phyloP scores from a whole-genome alignment of 1,140 invertebrate species.

The Leptinotarsa texana region DNA sequence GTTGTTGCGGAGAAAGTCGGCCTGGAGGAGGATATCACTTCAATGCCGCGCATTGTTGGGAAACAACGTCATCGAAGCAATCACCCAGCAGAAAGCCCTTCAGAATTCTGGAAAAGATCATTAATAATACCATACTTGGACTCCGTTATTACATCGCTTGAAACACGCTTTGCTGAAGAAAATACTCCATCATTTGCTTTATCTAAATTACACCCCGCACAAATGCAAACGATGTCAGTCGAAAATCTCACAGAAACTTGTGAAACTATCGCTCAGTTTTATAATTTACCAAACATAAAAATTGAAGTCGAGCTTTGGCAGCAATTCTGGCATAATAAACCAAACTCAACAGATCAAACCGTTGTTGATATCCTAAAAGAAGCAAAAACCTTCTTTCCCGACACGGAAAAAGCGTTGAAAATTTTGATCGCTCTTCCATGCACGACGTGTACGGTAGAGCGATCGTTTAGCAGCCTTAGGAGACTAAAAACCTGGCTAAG shows the following conservation, averaged over 20 bases:
- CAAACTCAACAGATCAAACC: slow-evolving; percentile 13
- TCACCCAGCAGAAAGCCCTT: slow-evolving; percentile 46
- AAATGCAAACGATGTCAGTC: slow-evolving; percentile 26
- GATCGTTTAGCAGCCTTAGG: slow-evolving; percentile 25
- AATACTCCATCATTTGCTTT: slow-evolving; percentile 29
- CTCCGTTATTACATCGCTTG: slow-evolving; percentile 33
- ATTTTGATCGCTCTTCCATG: slow-evolving; percentile 20
- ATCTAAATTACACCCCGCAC: slow-evolving; percentile 22
- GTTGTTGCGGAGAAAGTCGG: slow-evolving; percentile 31
- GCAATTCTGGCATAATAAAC: slow-evolving; percentile 19
- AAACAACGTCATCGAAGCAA: slow-evolving; percentile 31
- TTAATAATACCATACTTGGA: slow-evolving; percentile 49
- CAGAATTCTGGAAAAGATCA: slow-evolving; percentile 47
- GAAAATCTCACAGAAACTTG: slow-evolving; percentile 25
- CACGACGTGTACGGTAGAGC: slow-evolving; percentile 27
- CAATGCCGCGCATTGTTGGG: slow-evolving; percentile 35
- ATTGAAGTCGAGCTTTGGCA: slow-evolving; percentile 16
- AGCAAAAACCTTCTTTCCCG: slow-evolving; percentile 16
- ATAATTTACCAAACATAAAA: slow-evolving; percentile 24
- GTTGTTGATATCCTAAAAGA: slow-evolving; percentile 18
- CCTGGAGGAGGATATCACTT: slow-evolving; percentile 43
- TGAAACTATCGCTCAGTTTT: slow-evolving; percentile 17
- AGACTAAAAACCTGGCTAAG: slow-evolving; percentile 28
- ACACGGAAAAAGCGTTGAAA: slow-evolving; percentile 21
- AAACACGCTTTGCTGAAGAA: slow-evolving; percentile 30